phyloP scores from a whole-genome alignment of 2,113 vertebrate genomes.

The Xenus cinereus region DNA sequence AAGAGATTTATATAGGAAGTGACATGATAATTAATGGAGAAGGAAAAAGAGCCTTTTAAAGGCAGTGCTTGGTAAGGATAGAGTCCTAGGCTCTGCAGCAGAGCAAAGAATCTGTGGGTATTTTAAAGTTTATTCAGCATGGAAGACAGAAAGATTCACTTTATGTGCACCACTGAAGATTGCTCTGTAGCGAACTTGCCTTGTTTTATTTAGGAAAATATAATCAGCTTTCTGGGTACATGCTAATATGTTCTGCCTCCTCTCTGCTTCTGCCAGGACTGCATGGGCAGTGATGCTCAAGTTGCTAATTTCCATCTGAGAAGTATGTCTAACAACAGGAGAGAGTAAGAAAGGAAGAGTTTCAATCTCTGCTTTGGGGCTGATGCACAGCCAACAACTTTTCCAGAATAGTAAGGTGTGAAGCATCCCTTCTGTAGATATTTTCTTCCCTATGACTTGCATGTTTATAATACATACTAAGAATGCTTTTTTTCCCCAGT shows the following conservation, averaged over 20 bases:
- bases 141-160: neutral
- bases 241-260: neutral
- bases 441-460: neutral
- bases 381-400: neutral
- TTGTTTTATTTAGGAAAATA: neutral
- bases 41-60: neutral
- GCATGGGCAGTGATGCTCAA: neutral
- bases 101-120: neutral
- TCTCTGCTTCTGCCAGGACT: neutral
- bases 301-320: neutral
- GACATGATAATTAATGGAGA: neutral
- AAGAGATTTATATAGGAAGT: neutral
- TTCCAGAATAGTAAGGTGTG: neutral
- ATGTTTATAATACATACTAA: neutral
- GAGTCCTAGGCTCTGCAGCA: neutral
- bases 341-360: neutral
- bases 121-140: neutral
- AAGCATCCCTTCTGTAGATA: neutral
- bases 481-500: neutral
- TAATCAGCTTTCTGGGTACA: neutral
- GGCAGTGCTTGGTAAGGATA: neutral
- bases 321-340: neutral
- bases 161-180: neutral
- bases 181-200: neutral
- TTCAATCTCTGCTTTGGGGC: neutral